Conservation (phyloP, 2,888 invertebrate species). For the Drosophila neonasuta region DNA sequence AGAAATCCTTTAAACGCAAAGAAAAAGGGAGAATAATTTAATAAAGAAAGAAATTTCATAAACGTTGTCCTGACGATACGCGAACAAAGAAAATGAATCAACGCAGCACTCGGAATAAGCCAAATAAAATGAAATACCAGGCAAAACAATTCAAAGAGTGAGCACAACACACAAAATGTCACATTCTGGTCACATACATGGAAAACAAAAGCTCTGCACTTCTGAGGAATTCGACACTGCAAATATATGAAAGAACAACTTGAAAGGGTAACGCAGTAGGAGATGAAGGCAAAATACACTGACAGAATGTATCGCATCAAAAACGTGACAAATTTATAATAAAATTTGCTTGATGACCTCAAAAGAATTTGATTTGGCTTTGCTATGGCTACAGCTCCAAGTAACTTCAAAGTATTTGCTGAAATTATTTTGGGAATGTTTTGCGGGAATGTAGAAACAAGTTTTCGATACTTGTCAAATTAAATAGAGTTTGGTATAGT, state of each 20-base stretch:
- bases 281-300: not conserved
- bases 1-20: not conserved
- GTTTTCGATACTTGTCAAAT: too few species aligned
- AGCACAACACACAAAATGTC: slow-evolving; percentile 7
- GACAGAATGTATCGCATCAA: not conserved
- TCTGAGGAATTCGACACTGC: slow-evolving; percentile 27
- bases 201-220: slow-evolving; percentile 20
- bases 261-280: slow-evolving; percentile 3
- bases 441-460: not conserved
- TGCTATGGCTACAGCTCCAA: not conserved
- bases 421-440: not conserved
- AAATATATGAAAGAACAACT: slow-evolving; percentile 8
- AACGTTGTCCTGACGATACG: slow-evolving; percentile 17
- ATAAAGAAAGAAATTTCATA: slow-evolving; percentile 21
- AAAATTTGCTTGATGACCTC: not conserved
- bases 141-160: slow-evolving; percentile 19
- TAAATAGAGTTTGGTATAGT: too few species aligned
- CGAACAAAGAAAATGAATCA: slow-evolving; percentile 36
- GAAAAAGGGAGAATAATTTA: slow-evolving; percentile 17
- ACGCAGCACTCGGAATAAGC: slow-evolving; percentile 29
- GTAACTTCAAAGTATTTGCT: not conserved
- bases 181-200: slow-evolving; percentile 55
- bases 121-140: slow-evolving; percentile 41
- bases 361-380: not conserved
- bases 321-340: not conserved